Evolutionary conservation across 2,113 vertebrate species (phyloP).

Genomic region (Bagarius yarrelli): DNA sequence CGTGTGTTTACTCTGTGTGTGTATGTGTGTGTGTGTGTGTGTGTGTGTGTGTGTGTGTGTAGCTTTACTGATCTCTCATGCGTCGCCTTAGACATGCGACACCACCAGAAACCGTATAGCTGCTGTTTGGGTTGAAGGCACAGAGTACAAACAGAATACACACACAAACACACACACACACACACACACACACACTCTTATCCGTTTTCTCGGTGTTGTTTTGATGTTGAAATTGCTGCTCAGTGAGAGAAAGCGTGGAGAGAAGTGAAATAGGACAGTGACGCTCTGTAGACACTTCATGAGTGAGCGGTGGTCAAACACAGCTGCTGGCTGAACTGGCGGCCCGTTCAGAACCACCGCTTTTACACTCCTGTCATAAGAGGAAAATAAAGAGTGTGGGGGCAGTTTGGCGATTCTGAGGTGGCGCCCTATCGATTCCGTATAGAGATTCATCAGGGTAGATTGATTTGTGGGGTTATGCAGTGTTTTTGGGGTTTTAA

Average conservation of each 20-base stretch:
- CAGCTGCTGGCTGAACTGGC: constrained; percentile 12
- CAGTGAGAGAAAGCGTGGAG: neutral
- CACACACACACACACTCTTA: neutral
- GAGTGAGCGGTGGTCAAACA: constrained; percentile 12
- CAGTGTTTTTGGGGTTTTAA: constrained; percentile 18
- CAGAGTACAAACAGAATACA: constrained; percentile 27
- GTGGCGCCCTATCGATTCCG: neutral
- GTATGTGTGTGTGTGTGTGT: neutral
- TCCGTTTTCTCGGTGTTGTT: neutral
- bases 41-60: neutral
- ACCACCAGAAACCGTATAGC: constrained; percentile 43
- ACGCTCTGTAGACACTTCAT: neutral
- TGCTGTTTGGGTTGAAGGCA: constrained; percentile 33
- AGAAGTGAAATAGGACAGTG: neutral
- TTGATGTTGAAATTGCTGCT: neutral
- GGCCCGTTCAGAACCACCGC: neutral
- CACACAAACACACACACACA: too few relatives aligned
- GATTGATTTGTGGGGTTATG: neutral
- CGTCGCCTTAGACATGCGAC: constrained; percentile 27
- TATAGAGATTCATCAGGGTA: neutral
- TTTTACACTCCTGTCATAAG: neutral
- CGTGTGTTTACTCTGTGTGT: neutral
- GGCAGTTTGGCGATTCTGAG: neutral
- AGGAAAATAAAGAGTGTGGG: constrained; percentile 1
- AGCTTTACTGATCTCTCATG: constrained; percentile 33